These are phyloP conservation scores for Microctonus aethiopoides DNA, from an alignment of 2,888 invertebrate genomes.

Conservation along the genomic window DNA sequence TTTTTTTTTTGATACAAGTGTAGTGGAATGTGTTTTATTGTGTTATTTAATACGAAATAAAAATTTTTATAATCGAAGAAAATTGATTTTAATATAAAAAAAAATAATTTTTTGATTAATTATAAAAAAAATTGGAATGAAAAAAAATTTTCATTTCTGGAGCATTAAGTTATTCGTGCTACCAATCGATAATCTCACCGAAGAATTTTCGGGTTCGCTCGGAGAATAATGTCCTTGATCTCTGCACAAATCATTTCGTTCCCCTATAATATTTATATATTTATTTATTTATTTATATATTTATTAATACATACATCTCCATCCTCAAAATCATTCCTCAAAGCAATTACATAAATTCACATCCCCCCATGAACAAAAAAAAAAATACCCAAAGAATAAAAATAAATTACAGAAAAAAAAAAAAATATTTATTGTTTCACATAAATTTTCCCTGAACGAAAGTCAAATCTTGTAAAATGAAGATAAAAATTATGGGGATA, in stretches of 20 bases:
- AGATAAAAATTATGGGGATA: not conserved
- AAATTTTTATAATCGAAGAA: no score
- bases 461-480: not conserved
- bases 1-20: not conserved
- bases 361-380: not conserved
- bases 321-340: not conserved
- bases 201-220: constrained; percentile 27
- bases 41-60: no score
- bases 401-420: not conserved
- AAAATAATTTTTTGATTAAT: not conserved
- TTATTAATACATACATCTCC: not conserved
- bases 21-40: not conserved
- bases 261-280: not conserved
- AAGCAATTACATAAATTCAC: not conserved
- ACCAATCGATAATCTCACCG: constrained; percentile 37
- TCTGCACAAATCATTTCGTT: not conserved
- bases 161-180: constrained; percentile 39
- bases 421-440: not conserved
- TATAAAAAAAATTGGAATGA: not conserved
- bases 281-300: no score
- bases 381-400: not conserved
- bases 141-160: not conserved
- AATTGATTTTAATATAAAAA: no score
- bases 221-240: constrained; percentile 28
- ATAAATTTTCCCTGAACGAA: not conserved